phyloP scores from a whole-genome alignment of 2,888 invertebrate genomes.

The Andrena flavipes region DNA sequence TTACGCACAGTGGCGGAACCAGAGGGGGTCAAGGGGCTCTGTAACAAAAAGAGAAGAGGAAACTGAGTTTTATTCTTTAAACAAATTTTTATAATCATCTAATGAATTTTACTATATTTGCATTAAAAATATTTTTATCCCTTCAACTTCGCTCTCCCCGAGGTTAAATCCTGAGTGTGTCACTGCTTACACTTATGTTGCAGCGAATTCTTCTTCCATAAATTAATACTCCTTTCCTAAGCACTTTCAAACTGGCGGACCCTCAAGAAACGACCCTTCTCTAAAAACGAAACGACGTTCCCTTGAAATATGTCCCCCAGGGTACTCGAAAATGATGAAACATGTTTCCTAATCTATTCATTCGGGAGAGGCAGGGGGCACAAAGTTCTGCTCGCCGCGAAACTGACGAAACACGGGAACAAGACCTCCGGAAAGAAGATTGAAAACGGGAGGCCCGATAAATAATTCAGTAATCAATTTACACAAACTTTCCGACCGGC shows the following conservation, averaged over 20 bases:
- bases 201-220: no score
- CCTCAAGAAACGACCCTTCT: background rate
- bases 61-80: no score
- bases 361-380: background rate
- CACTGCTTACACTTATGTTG: no score
- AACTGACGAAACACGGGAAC: background rate
- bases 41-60: no score
- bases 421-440: background rate
- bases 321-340: slow-evolving; percentile 4
- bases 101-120: no score
- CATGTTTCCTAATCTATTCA: slow-evolving; percentile 5
- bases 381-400: slow-evolving; percentile 1
- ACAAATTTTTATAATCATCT: no score
- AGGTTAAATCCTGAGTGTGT: no score
- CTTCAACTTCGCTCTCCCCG: no score
- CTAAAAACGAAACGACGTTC: background rate
- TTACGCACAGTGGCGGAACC: no score
- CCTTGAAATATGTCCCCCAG: background rate
- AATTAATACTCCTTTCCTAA: background rate
- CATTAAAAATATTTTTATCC: no score
- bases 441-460: slow-evolving; percentile 62
- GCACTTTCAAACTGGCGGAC: background rate
- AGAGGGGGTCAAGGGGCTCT: no score
- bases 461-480: slow-evolving; percentile 81
- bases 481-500: slow-evolving; percentile 71